These are phyloP conservation scores for Adrianichthys oophorus DNA, from an alignment of 2,797 vertebrate genomes.

Conservation along the genomic window DNA sequence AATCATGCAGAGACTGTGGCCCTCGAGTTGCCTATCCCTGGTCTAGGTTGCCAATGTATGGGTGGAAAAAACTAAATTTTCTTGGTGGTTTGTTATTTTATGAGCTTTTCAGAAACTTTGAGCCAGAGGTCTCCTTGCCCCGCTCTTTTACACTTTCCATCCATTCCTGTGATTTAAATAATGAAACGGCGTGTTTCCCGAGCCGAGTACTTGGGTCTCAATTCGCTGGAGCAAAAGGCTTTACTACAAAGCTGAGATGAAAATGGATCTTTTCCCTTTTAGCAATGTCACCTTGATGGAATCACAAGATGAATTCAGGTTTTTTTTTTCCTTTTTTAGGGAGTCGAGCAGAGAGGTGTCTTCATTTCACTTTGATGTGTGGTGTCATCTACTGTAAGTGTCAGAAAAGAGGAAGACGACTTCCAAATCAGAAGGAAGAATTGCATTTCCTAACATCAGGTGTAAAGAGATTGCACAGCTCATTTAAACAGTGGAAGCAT, in stretches of 20 bases:
- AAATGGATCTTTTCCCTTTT: slow-evolving; percentile 19
- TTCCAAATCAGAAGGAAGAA: slow-evolving; percentile 21
- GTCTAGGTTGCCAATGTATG: neutral
- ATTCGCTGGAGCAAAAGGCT: slow-evolving; percentile 46
- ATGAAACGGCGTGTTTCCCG: slow-evolving; percentile 60
- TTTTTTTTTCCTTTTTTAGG: slow-evolving; percentile 16
- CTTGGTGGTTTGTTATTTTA: slow-evolving; percentile 62
- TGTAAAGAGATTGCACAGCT: slow-evolving; percentile 21
- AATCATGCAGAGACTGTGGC: no score
- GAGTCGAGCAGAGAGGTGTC: slow-evolving; percentile 18
- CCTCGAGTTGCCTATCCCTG: no score
- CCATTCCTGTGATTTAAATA: slow-evolving; percentile 63
- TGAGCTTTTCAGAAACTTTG: slow-evolving; percentile 48
- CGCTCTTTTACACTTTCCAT: slow-evolving; percentile 41
- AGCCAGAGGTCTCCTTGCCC: slow-evolving; percentile 20
- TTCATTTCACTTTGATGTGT: slow-evolving; percentile 42
- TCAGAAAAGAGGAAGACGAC: slow-evolving; percentile 28
- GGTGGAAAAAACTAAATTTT: slow-evolving; percentile 14
- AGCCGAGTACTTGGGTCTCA: slow-evolving; percentile 51
- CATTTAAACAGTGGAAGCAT: slow-evolving; percentile 40
- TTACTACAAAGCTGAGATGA: slow-evolving; percentile 35
- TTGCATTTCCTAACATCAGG: slow-evolving; percentile 32
- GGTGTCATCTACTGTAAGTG: slow-evolving; percentile 42
- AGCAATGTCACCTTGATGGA: slow-evolving; percentile 64
- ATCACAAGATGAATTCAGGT: slow-evolving; percentile 45